Conservation (phyloP, 2,888 invertebrate genomes). For the Tethea ocularis region DNA sequence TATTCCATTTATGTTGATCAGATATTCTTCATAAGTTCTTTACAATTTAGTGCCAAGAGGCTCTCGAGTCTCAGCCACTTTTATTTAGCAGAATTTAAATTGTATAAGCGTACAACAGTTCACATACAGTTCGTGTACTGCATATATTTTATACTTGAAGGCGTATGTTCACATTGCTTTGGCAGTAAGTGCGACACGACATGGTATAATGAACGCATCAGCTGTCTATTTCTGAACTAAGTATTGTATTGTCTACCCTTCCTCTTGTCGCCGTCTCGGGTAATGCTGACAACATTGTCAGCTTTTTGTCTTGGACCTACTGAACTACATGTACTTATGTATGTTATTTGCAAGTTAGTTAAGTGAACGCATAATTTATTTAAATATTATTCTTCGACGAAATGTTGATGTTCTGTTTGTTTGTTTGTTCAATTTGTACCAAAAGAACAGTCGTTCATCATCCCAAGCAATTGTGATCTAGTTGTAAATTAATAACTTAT, state of each 20-base stretch:
- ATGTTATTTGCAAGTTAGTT: too few relatives aligned
- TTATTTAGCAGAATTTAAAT: neutral
- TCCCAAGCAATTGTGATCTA: too few relatives aligned
- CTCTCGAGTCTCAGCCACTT: neutral
- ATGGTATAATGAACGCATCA: conserved; percentile 6
- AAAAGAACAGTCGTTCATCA: neutral
- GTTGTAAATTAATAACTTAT: neutral
- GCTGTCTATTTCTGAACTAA: conserved; percentile 6
- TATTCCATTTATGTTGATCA: neutral
- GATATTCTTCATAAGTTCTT: neutral
- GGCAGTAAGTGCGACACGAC: neutral
- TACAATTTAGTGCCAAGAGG: neutral
- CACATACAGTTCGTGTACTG: neutral
- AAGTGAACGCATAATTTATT: neutral
- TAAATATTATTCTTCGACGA: too few relatives aligned
- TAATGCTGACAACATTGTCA: neutral
- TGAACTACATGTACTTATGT: neutral
- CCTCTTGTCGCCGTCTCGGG: conserved; percentile 6
- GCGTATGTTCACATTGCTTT: neutral
- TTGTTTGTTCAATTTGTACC: neutral
- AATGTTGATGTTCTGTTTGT: too few relatives aligned
- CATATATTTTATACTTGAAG: neutral
- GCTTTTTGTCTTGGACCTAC: neutral
- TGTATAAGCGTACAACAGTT: neutral
- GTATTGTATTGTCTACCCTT: conserved; percentile 9